Conservation (phyloP, 2,888 invertebrate species). For the Agrypnus murinus region DNA sequence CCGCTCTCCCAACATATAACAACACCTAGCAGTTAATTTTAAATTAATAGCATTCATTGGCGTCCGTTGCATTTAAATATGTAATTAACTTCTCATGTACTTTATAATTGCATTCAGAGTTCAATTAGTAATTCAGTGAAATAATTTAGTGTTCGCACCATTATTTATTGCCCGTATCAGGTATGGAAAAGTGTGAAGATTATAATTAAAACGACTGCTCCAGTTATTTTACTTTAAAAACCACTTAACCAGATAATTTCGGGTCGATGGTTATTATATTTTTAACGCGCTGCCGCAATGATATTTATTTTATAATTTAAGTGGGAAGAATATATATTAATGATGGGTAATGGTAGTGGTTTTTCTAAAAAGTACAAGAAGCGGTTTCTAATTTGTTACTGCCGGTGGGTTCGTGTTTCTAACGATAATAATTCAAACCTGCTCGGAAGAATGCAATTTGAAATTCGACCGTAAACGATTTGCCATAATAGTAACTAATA, state of each 20-base stretch:
- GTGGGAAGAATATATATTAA: too few species aligned
- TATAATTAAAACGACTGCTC: conserved; percentile 9
- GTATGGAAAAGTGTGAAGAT: conserved; percentile 11
- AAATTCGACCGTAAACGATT: conserved; percentile 35
- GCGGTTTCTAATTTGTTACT: conserved; percentile 11
- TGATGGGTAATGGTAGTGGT: too few species aligned
- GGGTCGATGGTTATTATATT: too few species aligned
- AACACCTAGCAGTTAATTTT: conserved; percentile 16
- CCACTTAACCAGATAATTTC: too few species aligned
- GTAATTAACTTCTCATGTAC: conserved; percentile 41
- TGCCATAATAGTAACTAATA: conserved; percentile 40
- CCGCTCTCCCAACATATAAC: too few species aligned
- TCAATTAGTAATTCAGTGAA: conserved; percentile 36
- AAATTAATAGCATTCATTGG: conserved; percentile 32
- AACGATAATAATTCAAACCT: conserved; percentile 1
- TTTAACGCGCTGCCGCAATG: too few species aligned
- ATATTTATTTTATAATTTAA: too few species aligned
- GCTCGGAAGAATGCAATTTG: conserved; percentile 30
- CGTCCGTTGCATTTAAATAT: conserved; percentile 29
- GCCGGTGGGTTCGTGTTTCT: conserved; percentile 18
- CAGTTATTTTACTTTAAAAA: too few species aligned
- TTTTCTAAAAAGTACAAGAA: not conserved
- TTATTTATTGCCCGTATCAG: conserved; percentile 26
- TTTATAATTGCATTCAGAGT: conserved; percentile 37
- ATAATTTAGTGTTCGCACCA: conserved; percentile 32